Base-by-base conservation (phyloP, 2,888 invertebrate species). In the Yponomeuta evonymella region DNA sequence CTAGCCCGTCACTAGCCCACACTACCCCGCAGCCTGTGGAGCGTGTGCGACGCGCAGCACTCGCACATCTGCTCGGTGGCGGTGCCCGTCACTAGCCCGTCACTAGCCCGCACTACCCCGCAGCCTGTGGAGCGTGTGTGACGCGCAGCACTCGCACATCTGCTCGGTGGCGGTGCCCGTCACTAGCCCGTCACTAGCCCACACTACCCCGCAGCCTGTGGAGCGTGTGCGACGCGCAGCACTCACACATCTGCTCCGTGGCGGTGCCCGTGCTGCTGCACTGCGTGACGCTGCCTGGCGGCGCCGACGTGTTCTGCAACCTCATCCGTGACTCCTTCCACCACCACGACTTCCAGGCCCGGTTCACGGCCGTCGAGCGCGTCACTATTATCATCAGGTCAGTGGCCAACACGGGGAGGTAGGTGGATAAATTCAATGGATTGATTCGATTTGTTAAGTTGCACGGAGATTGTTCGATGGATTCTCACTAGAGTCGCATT, bases 291-390 rank as follows among this genome's bases (percentile, higher is more conserved):
- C 93, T 99, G 74, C 97, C 98, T 0, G 95, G 96, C 72, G 99
- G 99, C 2, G 96, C 97, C 0, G 98, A 99, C 84, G 97, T 98
- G 67, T 97, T 99, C 86, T 99, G 99, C 96, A 95, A 96, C 75
- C 94, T 98, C n/a, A 95, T 99, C 71, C 97, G 99, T 81, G 96
- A 97, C 79, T 97, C 98, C 83, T 99, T 99, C 89, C 98, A 98
- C 77, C 96, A 95, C 82, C 93, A 94, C 10, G 97, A 98, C 86
- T 98, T 98, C 96, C 95, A 96, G 75, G 94, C 95, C 29, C 93
- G 99, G 76, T 99, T 99, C 90, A 95, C 96, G 68, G 98, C 99
- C 48, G 99, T 99, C 62, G 99, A 99, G 89, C 94, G 98, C 75
- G 98, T 98, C 58, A 97, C 98, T 58, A 95, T 98, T 71, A 95